These are phyloP conservation scores for Botrylloides violaceus DNA, from an alignment of 23 tunicate genomes.

Conservation along the genomic window DNA sequence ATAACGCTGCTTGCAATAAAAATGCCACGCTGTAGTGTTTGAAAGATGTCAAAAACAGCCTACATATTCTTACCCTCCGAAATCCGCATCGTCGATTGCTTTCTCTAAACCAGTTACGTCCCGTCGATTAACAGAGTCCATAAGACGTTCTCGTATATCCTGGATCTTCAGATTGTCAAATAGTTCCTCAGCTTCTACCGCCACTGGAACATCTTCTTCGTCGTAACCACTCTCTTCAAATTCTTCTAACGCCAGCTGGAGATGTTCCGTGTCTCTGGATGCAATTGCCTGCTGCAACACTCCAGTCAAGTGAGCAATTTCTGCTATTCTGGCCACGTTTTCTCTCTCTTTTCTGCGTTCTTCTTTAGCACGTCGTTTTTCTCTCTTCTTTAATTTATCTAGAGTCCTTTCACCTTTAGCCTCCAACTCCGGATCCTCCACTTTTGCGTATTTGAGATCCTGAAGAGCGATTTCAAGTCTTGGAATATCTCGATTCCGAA, in stretches of 20 bases:
- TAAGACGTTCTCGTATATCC: constrained; percentile 21
- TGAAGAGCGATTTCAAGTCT: constrained; percentile 25
- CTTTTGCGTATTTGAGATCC: constrained; percentile 46
- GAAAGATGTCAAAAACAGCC: too few relatives aligned
- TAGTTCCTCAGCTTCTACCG: constrained; percentile 47
- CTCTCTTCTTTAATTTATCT: constrained; percentile 36
- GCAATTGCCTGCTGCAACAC: constrained; percentile 35
- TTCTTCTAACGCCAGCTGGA: constrained; percentile 57
- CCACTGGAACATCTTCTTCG: constrained; percentile 59
- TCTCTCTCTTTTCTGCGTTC: constrained; percentile 29
- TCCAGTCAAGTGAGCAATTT: constrained; percentile 32
- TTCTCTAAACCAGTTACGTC: constrained; percentile 43
- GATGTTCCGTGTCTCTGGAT: constrained; percentile 26
- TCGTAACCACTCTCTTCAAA: constrained; percentile 65
- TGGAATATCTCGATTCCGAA: constrained; percentile 27
- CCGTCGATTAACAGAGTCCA: constrained; percentile 46
- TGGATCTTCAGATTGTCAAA: constrained; percentile 39
- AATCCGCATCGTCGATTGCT: constrained; percentile 55
- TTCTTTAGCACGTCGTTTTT: constrained; percentile 31
- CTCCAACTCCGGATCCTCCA: constrained; percentile 27
- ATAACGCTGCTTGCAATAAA: too few relatives aligned
- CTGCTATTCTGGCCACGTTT: constrained; percentile 29
- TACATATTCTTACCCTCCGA: constrained; percentile 48
- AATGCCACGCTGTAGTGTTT: too few relatives aligned
- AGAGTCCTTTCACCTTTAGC: constrained; percentile 49